Conservation (phyloP, 2,797 vertebrate species). For the Cossypha niveicapilla region DNA sequence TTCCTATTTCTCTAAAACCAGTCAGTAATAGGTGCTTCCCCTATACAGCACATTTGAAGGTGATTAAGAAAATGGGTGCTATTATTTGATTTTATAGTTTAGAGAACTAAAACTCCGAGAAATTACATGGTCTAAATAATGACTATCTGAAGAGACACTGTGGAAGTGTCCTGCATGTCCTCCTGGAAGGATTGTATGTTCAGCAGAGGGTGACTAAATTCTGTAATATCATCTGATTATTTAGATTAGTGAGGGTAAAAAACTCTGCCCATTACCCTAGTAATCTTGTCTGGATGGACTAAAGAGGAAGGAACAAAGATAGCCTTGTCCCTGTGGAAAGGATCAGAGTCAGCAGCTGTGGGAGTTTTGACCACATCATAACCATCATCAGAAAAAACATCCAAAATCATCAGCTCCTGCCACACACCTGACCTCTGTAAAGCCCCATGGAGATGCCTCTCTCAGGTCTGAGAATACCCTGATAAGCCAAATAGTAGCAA, state of each 20-base stretch:
- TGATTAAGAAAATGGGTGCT: background rate
- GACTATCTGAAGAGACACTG: background rate
- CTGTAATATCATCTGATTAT: background rate
- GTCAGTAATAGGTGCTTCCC: background rate
- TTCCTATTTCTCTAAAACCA: background rate
- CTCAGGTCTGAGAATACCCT: background rate
- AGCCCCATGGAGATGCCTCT: background rate
- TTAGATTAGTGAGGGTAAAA: background rate
- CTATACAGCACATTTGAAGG: background rate
- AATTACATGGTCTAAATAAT: background rate
- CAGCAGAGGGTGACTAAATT: fast-evolving
- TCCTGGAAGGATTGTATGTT: background rate
- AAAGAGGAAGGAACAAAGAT: background rate
- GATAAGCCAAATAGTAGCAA: background rate
- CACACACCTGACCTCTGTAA: fast-evolving
- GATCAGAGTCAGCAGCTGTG: background rate
- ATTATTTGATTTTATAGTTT: background rate
- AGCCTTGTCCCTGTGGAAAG: background rate
- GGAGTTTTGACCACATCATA: background rate
- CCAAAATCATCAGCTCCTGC: background rate
- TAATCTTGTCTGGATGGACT: background rate
- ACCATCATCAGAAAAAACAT: background rate
- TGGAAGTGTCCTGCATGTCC: background rate
- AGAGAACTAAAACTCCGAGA: background rate
- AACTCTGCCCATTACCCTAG: background rate